phyloP scores from a whole-genome alignment of 2,888 invertebrate genomes.

The Drosophila infuscata region DNA sequence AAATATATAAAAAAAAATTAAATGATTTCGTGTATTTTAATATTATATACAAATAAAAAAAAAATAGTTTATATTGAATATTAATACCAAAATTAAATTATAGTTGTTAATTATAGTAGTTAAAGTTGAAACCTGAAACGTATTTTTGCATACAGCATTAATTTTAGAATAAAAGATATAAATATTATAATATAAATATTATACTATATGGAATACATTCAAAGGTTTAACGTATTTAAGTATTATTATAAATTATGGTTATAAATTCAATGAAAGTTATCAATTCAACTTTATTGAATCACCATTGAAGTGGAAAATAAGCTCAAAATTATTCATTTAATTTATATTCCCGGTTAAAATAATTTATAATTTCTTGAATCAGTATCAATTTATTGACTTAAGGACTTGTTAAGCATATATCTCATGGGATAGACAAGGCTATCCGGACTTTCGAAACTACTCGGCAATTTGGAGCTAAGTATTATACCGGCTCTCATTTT shows the following conservation, averaged over 20 bases:
- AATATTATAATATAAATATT: neutral
- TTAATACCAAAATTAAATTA: neutral
- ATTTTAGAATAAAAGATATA: neutral
- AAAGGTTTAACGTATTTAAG: neutral
- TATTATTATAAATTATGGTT: neutral
- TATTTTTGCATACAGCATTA: neutral
- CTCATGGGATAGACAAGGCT: neutral
- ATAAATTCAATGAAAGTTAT: neutral
- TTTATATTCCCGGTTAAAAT: neutral
- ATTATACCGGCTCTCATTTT: conserved; percentile 43
- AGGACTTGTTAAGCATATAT: neutral
- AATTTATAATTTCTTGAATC: neutral
- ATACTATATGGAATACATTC: neutral
- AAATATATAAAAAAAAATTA: neutral
- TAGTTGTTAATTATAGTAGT: no score
- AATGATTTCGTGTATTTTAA: neutral
- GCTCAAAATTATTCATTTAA: neutral
- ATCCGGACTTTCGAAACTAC: conserved; percentile 4
- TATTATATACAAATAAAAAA: neutral
- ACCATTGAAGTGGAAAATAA: neutral
- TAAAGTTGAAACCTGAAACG: neutral
- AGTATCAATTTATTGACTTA: neutral
- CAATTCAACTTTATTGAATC: neutral
- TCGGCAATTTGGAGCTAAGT: conserved; percentile 1
- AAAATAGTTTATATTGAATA: neutral